phyloP scores from a whole-genome alignment of 2,797 vertebrate species.

The Harpagifer antarcticus region DNA sequence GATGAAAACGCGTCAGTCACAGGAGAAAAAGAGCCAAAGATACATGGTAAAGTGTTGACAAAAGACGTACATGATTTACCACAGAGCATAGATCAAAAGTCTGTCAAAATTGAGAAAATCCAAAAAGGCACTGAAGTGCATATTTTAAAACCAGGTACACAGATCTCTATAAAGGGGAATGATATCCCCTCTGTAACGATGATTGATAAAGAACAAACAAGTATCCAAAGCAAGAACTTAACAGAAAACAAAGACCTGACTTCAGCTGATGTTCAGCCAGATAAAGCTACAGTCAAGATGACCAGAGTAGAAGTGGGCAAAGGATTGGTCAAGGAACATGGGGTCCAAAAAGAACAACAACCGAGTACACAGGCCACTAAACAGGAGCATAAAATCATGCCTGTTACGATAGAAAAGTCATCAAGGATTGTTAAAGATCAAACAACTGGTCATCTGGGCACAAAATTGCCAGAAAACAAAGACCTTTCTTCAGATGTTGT shows the following conservation, averaged over 20 bases:
- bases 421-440: not conserved
- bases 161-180: too few relatives aligned
- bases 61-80: not conserved
- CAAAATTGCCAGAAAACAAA: not conserved
- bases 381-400: not conserved
- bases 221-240: not conserved
- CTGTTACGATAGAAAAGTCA: not conserved
- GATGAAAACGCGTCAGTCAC: not conserved
- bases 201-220: too few relatives aligned
- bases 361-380: not conserved
- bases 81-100: not conserved
- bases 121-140: not conserved
- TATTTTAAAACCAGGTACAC: slow-evolving; percentile 19
- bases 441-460: not conserved
- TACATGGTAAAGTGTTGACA: not conserved
- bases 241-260: not conserved
- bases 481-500: not conserved
- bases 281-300: not conserved
- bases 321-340: not conserved
- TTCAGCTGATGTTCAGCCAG: not conserved
- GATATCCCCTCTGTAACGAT: too few relatives aligned
- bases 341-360: not conserved
- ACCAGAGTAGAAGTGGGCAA: not conserved
- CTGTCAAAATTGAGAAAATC: slow-evolving; percentile 1
- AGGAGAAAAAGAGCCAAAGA: not conserved